A percentile compares a stretch with the other conserved stretches of the same genome.
These are phyloP conservation scores for Eufriesea mexicana DNA, from an alignment of 1,140 invertebrate species.

Conservation along the genomic window DNA sequence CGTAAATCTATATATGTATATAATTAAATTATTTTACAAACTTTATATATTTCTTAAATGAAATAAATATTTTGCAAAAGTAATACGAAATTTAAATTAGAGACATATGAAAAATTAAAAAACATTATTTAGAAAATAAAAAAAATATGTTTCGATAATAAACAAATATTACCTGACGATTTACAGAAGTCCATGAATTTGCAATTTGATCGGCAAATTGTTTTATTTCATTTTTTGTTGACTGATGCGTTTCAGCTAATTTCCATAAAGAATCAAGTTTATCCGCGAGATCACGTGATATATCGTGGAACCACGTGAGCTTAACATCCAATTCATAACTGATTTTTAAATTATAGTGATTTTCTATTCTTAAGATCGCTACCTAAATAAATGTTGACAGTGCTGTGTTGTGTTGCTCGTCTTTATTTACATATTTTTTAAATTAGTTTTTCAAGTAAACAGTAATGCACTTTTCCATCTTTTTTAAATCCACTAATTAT, in stretches of 20 bases:
- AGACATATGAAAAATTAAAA: neutral
- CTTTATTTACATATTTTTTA: slow-evolving; percentile 45
- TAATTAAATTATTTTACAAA: neutral
- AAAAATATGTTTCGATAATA: neutral
- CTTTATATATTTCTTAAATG: neutral
- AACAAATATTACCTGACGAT: slow-evolving; percentile 60
- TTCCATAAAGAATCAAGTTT: slow-evolving; percentile 66
- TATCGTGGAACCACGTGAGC: slow-evolving; percentile 57
- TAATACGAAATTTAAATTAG: slow-evolving; percentile 15
- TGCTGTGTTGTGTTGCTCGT: slow-evolving; percentile 30
- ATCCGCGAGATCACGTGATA: slow-evolving; percentile 50
- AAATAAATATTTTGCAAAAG: neutral
- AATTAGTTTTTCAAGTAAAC: slow-evolving; percentile 38
- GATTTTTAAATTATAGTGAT: slow-evolving; percentile 49
- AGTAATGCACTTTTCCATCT: slow-evolving; percentile 31
- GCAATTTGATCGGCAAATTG: slow-evolving; percentile 64
- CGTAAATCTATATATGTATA: slow-evolving; percentile 52
- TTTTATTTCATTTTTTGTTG: slow-evolving; percentile 56
- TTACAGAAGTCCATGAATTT: slow-evolving; percentile 60
- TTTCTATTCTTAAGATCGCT: slow-evolving; percentile 61
- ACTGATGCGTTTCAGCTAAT: slow-evolving; percentile 51
- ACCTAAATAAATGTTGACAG: slow-evolving; percentile 53
- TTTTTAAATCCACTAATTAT: neutral
- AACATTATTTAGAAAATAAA: neutral
- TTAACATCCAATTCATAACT: slow-evolving; percentile 64